phyloP scores from a whole-genome alignment of 2,888 invertebrate species.

The Tethea ocularis region DNA sequence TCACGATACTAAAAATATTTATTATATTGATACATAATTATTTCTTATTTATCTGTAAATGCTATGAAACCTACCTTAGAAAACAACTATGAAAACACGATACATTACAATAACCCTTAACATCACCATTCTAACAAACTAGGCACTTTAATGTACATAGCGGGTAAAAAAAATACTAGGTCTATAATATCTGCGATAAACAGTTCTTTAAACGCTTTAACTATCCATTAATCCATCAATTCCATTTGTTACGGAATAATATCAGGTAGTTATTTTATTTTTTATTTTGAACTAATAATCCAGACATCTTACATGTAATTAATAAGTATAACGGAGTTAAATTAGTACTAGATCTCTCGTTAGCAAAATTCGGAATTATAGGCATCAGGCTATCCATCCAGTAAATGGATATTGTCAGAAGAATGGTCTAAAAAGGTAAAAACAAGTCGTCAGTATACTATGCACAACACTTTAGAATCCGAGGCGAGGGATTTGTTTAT shows the following conservation, averaged over 20 bases:
- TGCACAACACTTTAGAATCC: neutral
- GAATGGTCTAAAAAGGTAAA: neutral
- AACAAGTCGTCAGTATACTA: neutral
- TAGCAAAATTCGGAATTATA: neutral
- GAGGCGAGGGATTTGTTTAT: neutral
- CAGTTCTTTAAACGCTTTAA: neutral
- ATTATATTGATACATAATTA: too few species aligned
- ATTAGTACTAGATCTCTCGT: neutral
- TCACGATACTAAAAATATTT: neutral
- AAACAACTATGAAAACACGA: constrained; percentile 19
- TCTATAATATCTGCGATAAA: constrained; percentile 13
- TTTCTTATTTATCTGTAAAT: constrained; percentile 20
- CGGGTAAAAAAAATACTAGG: constrained; percentile 17
- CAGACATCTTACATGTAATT: neutral
- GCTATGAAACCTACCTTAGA: constrained; percentile 26
- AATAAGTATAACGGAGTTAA: neutral
- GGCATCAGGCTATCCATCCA: neutral
- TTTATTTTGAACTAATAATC: neutral
- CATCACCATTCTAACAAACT: constrained; percentile 30
- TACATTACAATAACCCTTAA: constrained; percentile 15
- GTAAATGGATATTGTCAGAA: neutral
- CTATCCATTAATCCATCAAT: neutral
- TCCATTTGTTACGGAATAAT: neutral
- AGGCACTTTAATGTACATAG: constrained; percentile 38
- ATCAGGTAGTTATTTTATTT: neutral